Evolutionary conservation across 53 echinoderm and acorn worm species (phyloP).

Genomic region (Arbacia lixula): DNA sequence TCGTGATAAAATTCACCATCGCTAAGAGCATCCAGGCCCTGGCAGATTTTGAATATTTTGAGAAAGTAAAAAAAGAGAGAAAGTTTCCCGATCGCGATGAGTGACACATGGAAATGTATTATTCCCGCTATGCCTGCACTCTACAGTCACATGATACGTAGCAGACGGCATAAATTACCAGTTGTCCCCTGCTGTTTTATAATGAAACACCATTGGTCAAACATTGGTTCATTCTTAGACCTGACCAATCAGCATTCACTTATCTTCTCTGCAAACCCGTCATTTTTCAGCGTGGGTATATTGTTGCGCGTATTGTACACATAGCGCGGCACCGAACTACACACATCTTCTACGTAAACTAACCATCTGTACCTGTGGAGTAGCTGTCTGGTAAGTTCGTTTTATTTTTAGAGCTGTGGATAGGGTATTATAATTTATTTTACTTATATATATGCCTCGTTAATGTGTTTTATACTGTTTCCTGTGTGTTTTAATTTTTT

Average conservation of each 20-base stretch:
- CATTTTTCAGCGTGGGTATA: slow-evolving; percentile 69
- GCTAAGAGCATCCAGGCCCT: too few relatives aligned
- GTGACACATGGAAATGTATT: neutral
- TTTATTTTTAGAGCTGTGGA: slow-evolving; percentile 11
- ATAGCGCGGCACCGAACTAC: slow-evolving; percentile 25
- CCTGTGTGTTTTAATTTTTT: neutral
- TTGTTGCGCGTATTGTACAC: slow-evolving; percentile 48
- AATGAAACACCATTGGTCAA: slow-evolving; percentile 76
- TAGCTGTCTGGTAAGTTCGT: slow-evolving; percentile 41
- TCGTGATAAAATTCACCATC: too few relatives aligned
- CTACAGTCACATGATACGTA: slow-evolving; percentile 60
- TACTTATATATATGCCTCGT: too few relatives aligned
- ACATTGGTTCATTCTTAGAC: slow-evolving; percentile 80
- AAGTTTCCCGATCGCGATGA: neutral
- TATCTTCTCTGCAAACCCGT: slow-evolving; percentile 65
- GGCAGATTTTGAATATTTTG: too few relatives aligned
- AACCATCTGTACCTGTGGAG: neutral
- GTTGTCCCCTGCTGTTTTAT: slow-evolving; percentile 49
- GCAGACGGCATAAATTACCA: slow-evolving; percentile 62
- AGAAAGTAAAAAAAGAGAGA: too few relatives aligned
- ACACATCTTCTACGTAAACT: slow-evolving; percentile 1
- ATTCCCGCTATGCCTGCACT: slow-evolving; percentile 44
- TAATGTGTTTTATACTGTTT: slow-evolving; percentile 9
- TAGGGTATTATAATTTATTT: too few relatives aligned
- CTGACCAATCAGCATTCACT: slow-evolving; percentile 82